Evolutionary conservation across 2,888 invertebrate genomes (phyloP), one percentile per base, ranked within the genome.

Genomic region (Prenolepis imparis): DNA sequence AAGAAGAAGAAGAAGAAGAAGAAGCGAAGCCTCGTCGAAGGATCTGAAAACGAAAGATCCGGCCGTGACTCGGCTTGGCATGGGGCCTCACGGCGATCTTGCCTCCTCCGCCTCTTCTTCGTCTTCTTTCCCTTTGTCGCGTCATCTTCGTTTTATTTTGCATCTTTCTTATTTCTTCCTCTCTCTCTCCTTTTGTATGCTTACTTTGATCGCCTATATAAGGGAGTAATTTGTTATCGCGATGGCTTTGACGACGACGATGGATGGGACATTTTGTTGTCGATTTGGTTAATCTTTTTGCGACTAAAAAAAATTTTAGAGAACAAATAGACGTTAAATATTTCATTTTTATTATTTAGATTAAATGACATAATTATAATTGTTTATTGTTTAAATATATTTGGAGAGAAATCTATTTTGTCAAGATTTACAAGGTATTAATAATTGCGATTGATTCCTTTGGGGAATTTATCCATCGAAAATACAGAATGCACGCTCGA

Each of bases 1-100:
- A 59, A 44, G 66, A 57, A 44, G 64, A 66, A 11, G 57, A 44
- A n/a, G 63, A n/a, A 66, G 64, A 72, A 59, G 78, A 86, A 83
- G 39, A 21, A 77, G 74, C 39, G 32, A 64, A 59, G 64, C 59
- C 28, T 66, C 73, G 86, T 81, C 82, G 85, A 86, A 84, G 84
- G 84, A 90, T 77, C 84, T 82, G 82, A 82, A 84, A 86, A 86
- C 83, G 84, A 87, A 89, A 84, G 87, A 85, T 78, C 74, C 67
- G 84, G 75, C 72, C 89, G 88, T 92, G 92, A 91, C 88, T 91
- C 87, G 89, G 88, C 91, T 84, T 85, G 77, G 84, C 89, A 87
- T 84, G 89, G 85, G 88, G 88, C 85, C 88, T 84, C 84, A 82
- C 85, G 84, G 84, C 84, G 63, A 57, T 83, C 82, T 68, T 81